Base-by-base conservation (phyloP, 2,797 vertebrate species). In the Pteronotus mesoamericanus region DNA sequence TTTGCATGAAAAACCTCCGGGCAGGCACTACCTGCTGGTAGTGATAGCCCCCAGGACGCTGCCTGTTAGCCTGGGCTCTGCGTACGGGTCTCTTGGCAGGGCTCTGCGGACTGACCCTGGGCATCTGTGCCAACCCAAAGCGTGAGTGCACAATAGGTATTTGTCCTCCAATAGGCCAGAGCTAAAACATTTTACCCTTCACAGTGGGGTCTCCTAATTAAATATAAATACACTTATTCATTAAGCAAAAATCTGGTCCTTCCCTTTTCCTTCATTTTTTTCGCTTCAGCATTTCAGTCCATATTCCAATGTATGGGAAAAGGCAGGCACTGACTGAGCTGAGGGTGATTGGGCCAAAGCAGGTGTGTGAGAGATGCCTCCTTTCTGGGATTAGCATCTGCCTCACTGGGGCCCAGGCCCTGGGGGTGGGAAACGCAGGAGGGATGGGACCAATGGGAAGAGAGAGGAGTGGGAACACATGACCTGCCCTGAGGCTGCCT, bases 371-470 rank as follows among this genome's bases (percentile, higher is more conserved):
- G 96, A 69, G 98, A 96, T 34, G 86, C 93, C 75, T 97, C 96
- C 97, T 97, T 98, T 97, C 86, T 71, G 94, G 89, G 95, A 98
- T 97, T 96, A 98, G 97, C 96, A 97, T 97, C 97, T 97, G 98
- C 95, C 97, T 97, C 95, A 75, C 71, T 95, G 93, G 92, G 96
- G 96, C 96, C 96, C 94, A 89, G 97, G 97, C 94, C 86, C 89
- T 39, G 0, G 48, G 57, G 34, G 39, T 46, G 46, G 46, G 42
- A 64, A 53, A 48, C 21, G 1, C 39, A 37, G 7, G 24, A 16
- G 26, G 72, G 44, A 32, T 16, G 18, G 9, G 37, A 29, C 0
- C 72, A 53, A 64, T 64, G 64, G 91, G 59, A 44, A 84, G n/a
- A 37, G 53, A 86, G 24, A 57, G 34, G 88, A 82, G 85, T 44